Percentiles rank a stretch among this genome's conserved stretches.
These are phyloP conservation scores for Chlorospingus semifuscus DNA, from an alignment of 2,797 vertebrate genomes.

Conservation along the genomic window DNA sequence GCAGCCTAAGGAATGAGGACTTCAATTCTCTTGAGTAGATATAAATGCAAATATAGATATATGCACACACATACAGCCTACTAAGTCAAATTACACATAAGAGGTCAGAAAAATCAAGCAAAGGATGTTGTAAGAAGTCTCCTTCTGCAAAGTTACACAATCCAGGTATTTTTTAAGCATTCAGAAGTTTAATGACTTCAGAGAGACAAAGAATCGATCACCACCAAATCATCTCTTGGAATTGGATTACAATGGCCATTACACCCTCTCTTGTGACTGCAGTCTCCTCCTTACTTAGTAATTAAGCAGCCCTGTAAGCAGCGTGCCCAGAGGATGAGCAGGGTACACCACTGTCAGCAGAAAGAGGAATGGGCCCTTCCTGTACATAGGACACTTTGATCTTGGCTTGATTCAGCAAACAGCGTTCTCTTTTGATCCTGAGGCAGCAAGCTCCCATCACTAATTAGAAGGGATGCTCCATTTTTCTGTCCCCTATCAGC, in stretches of 20 bases:
- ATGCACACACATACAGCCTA: background rate
- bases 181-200: background rate
- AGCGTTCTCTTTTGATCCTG: slow-evolving; percentile 20
- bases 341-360: background rate
- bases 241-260: background rate
- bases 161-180: background rate
- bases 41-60: slow-evolving; percentile 51
- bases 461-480: slow-evolving; percentile 29
- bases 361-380: slow-evolving; percentile 6
- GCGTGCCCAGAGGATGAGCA: slow-evolving; percentile 3
- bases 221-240: background rate
- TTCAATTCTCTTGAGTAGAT: slow-evolving; percentile 4
- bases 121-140: background rate
- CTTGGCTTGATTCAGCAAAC: slow-evolving; percentile 22
- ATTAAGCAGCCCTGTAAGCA: slow-evolving; percentile 8
- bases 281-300: background rate
- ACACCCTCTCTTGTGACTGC: background rate
- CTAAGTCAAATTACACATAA: background rate
- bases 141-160: background rate
- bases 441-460: background rate
- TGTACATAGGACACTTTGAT: background rate
- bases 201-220: background rate
- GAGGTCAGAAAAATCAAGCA: slow-evolving; percentile 10
- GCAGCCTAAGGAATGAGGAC: slow-evolving; percentile 26
- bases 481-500: background rate